A percentile compares a stretch with the other conserved stretches of the same genome.
Evolutionary conservation across 2,797 vertebrate species (phyloP).

Genomic region (Galago senegalensis): DNA sequence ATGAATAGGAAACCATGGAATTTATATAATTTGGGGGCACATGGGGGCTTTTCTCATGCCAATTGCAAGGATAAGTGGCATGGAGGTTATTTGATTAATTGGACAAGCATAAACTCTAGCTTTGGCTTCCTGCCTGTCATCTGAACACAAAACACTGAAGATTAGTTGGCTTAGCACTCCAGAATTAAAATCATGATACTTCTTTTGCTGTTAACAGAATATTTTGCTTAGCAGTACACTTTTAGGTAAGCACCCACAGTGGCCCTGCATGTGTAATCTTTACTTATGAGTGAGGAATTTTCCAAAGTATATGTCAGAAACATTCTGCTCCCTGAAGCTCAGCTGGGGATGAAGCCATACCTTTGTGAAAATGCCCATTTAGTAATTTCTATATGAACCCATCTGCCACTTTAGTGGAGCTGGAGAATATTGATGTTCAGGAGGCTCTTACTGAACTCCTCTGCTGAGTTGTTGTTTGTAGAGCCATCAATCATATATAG

Average conservation of each 20-base stretch:
- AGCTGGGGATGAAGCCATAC: background rate
- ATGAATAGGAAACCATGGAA: slow-evolving; percentile 76
- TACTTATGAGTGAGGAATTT: background rate
- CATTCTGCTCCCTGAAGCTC: background rate
- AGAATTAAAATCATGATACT: slow-evolving; percentile 32
- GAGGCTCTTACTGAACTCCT: background rate
- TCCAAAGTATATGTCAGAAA: background rate
- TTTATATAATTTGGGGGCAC: slow-evolving; percentile 68
- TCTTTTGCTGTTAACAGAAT: slow-evolving; percentile 31
- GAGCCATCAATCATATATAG: background rate
- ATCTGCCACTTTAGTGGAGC: background rate
- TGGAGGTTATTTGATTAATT: slow-evolving; percentile 75
- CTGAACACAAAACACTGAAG: slow-evolving; percentile 52
- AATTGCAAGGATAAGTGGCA: slow-evolving; percentile 65
- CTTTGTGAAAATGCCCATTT: background rate
- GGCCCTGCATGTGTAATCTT: background rate
- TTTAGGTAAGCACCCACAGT: slow-evolving; percentile 26
- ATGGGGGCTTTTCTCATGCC: slow-evolving; percentile 69
- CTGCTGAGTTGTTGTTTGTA: background rate
- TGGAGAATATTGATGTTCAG: background rate
- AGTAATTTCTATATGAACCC: background rate
- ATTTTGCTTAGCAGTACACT: slow-evolving; percentile 26
- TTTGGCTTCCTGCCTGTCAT: slow-evolving; percentile 71
- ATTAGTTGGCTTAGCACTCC: slow-evolving; percentile 56
- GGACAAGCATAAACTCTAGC: slow-evolving; percentile 69